Conservation (phyloP, 2,113 vertebrate genomes). For the Rhea americana region DNA sequence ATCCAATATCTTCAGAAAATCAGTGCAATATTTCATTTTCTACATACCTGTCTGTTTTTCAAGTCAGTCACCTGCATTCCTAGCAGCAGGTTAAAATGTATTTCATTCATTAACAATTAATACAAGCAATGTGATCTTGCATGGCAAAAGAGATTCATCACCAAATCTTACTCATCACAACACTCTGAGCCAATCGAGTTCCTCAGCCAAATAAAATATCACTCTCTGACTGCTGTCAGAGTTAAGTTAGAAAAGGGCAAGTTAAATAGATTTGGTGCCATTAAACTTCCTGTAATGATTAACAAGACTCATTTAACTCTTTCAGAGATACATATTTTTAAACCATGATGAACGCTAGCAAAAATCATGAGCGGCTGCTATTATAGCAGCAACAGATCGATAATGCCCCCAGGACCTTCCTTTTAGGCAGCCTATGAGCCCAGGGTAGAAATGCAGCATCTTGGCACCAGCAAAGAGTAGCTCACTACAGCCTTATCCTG, state of each 20-base stretch:
- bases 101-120: not conserved
- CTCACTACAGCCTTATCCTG: not conserved
- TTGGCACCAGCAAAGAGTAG: not conserved
- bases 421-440: not conserved
- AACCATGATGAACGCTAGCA: not conserved
- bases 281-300: not conserved
- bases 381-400: not conserved
- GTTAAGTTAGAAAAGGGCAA: not conserved
- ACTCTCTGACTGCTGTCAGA: not conserved
- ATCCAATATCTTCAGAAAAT: not conserved
- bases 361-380: not conserved
- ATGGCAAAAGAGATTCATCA: not conserved
- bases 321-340: not conserved
- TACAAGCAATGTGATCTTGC: not conserved
- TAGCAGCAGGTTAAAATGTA: not conserved
- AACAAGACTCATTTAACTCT: not conserved
- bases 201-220: not conserved
- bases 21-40: not conserved
- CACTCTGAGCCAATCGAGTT: not conserved
- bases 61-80: not conserved
- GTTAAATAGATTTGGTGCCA: not conserved
- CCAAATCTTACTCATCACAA: not conserved
- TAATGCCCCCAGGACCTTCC: not conserved
- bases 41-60: not conserved
- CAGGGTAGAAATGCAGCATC: not conserved